Evolutionary conservation across 2,113 vertebrate genomes (phyloP), one percentile per base, ranked within the genome.

Genomic region (Pholis gunnellus): DNA sequence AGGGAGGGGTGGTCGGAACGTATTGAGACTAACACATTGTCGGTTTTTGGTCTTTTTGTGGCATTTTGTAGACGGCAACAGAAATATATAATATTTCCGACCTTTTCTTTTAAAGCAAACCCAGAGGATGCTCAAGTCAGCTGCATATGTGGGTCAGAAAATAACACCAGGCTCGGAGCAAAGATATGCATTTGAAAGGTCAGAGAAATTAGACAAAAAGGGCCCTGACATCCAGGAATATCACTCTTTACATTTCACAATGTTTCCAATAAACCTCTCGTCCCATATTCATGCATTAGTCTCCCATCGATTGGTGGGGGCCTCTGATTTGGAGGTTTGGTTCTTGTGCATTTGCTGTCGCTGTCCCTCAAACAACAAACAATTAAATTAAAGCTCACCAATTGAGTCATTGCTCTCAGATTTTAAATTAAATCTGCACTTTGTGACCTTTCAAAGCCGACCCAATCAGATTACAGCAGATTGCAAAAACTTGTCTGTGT

Each of bases 371-470:
- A 64, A 42, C 63, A 66, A 31, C 34, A 75, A 56, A 48, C 4
- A 48, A 48, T 15, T 9, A 50, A 46, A 66, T 20, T 10, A 11
- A 63, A 67, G 34, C n/a, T 61, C 54, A 64, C 60, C 59, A 44
- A 81, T 61, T 67, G 44, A 82, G 60, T 76, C 78, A 54, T 42
- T 15, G 74, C 66, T 27, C 52, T 78, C 68, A 65, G 44, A 64
- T 88, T 78, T 80, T 17, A 83, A 86, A 86, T 84, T 25, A 78
- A 81, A 86, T 86, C 68, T 82, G 69, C 22, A 25, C 73, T 81
- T 76, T 74, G 73, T 78, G 84, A 90, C 87, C 83, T 87, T 90
- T 81, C 29, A 82, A 82, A 86, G 69, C 75, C 57, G 9, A 38
- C 34, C 74, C 34, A 81, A 86, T 85, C 82, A 86, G 81, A 87